Evolutionary conservation across 2,797 vertebrate species (phyloP).

Genomic region (Triplophysa yarkandensis): DNA sequence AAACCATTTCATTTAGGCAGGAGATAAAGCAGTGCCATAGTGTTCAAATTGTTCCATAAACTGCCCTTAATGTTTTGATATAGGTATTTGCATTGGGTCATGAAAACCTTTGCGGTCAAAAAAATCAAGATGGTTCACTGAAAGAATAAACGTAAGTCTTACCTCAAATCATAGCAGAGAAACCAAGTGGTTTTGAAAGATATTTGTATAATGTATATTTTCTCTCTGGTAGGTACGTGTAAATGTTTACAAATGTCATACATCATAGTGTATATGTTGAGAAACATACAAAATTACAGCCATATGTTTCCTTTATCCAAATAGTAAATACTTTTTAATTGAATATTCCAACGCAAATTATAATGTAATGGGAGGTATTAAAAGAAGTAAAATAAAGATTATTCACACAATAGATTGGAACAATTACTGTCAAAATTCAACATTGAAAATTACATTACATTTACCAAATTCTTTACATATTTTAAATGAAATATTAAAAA

Average conservation of each 20-base stretch:
- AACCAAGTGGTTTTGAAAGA: constrained; percentile 8
- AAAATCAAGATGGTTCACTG: not conserved
- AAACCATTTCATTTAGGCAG: constrained; percentile 18
- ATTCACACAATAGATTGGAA: not conserved
- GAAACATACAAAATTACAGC: not conserved
- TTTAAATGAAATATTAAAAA: too few relatives aligned
- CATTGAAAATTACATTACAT: too few relatives aligned
- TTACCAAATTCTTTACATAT: too few relatives aligned
- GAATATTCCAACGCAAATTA: too few relatives aligned
- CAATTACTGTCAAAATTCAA: too few relatives aligned
- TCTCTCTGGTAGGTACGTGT: not conserved
- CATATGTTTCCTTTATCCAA: not conserved
- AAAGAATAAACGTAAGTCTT: constrained; percentile 21
- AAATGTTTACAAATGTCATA: not conserved
- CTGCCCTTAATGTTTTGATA: constrained; percentile 4
- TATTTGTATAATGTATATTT: constrained; percentile 29
- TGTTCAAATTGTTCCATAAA: constrained; percentile 1
- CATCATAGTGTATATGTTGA: not conserved
- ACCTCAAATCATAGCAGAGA: constrained; percentile 25
- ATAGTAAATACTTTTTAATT: not conserved
- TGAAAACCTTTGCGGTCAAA: not conserved
- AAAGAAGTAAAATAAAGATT: not conserved
- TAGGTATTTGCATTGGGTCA: not conserved
- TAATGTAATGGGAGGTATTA: too few relatives aligned
- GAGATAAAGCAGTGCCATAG: not conserved